Percentiles rank a stretch among this genome's conserved stretches.
These are phyloP conservation scores for Parnassius glacialis DNA, from an alignment of 2,888 invertebrate genomes.

Conservation along the genomic window DNA sequence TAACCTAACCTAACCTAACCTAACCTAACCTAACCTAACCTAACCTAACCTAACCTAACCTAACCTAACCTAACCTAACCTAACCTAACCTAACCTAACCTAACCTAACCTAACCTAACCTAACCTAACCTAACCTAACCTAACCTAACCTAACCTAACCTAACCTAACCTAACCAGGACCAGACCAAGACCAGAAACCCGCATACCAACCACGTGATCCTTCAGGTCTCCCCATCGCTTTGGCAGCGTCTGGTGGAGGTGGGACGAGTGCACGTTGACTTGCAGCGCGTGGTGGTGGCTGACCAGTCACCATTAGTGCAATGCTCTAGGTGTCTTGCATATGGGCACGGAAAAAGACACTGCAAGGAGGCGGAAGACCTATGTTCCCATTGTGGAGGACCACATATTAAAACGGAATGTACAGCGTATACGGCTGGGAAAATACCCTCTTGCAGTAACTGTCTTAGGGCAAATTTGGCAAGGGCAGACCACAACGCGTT, in stretches of 20 bases:
- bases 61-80: constrained; percentile 2
- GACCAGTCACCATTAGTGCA: neutral
- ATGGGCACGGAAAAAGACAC: neutral
- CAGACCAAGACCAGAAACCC: neutral
- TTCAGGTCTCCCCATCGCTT: neutral
- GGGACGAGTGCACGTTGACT: neutral
- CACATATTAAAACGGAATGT: neutral
- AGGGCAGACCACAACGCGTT: neutral
- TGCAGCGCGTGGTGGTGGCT: neutral
- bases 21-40: no score
- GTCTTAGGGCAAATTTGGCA: neutral
- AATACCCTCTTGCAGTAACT: neutral
- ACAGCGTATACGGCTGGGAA: neutral
- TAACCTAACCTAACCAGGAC: no score
- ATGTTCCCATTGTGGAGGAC: neutral
- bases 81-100: constrained; percentile 5
- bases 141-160: no score
- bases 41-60: neutral
- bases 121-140: no score
- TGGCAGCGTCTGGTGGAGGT: neutral
- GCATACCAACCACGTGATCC: neutral
- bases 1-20: no score
- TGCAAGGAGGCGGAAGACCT: neutral
- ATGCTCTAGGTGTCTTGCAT: neutral
- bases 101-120: constrained; percentile 8